Evolutionary conservation across 2,113 vertebrate genomes (phyloP).

Genomic region (Bubalus kerabau): DNA sequence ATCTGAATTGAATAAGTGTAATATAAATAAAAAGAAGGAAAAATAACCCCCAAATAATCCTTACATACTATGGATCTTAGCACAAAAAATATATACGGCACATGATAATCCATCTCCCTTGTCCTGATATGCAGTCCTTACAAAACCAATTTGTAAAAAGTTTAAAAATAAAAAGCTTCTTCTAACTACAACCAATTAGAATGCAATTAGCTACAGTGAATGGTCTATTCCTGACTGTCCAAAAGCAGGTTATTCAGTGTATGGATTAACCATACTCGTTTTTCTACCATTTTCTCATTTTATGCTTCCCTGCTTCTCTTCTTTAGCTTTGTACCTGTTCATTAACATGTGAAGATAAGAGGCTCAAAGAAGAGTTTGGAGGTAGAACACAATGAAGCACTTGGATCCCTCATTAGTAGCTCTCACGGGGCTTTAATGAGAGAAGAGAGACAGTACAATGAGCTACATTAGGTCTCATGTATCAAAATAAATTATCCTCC

Average conservation of each 20-base stretch:
- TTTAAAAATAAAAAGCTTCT: background rate
- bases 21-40: background rate
- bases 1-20: background rate
- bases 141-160: background rate
- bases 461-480: background rate
- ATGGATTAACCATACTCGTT: background rate
- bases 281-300: conserved; percentile 42
- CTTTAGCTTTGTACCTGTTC: background rate
- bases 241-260: background rate
- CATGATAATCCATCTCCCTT: background rate
- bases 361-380: background rate
- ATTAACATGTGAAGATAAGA: conserved; percentile 26
- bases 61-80: background rate
- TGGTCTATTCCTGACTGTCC: background rate
- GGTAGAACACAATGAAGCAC: background rate
- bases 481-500: background rate
- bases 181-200: conserved; percentile 42
- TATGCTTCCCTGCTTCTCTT: conserved; percentile 18
- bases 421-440: background rate
- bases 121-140: background rate
- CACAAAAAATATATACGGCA: background rate
- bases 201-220: conserved; percentile 30
- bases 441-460: background rate
- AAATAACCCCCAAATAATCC: background rate
- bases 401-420: background rate